phyloP scores from a whole-genome alignment of 2,113 vertebrate genomes.

The Nesoenas mayeri region DNA sequence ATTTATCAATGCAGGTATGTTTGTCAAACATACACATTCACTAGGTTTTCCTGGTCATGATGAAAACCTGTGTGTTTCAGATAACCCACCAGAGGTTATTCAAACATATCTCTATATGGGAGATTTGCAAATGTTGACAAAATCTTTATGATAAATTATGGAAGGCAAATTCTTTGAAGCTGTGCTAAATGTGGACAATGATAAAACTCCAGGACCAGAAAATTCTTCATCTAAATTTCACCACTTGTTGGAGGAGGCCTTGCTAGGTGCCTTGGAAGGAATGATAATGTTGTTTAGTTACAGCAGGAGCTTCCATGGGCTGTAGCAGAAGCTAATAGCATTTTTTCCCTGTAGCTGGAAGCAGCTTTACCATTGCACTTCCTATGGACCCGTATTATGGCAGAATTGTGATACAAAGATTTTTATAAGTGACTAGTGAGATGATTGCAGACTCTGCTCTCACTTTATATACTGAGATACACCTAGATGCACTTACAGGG shows the following conservation, averaged over 20 bases:
- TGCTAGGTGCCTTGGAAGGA: not conserved
- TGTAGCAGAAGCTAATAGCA: not conserved
- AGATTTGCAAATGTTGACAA: not conserved
- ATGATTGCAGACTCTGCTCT: not conserved
- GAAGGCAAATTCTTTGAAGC: not conserved
- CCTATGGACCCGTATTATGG: not conserved
- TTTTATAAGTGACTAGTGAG: not conserved
- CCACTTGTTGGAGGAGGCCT: not conserved
- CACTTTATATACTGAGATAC: not conserved
- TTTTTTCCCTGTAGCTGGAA: not conserved
- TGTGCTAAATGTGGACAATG: not conserved
- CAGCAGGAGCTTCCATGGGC: not conserved
- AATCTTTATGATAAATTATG: not conserved
- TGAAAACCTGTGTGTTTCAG: not conserved
- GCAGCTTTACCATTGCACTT: not conserved
- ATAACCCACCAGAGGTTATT: not conserved
- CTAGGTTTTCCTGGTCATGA: not conserved
- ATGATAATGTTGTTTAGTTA: not conserved
- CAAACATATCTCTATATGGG: fast-evolving
- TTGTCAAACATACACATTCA: not conserved
- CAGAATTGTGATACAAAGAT: not conserved
- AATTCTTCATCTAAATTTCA: not conserved
- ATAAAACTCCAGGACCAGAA: not conserved
- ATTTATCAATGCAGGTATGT: not conserved
- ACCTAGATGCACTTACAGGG: not conserved